These are phyloP conservation scores for Clarias laeviceps DNA, from an alignment of 2,797 vertebrate genomes.

Conservation along the genomic window DNA sequence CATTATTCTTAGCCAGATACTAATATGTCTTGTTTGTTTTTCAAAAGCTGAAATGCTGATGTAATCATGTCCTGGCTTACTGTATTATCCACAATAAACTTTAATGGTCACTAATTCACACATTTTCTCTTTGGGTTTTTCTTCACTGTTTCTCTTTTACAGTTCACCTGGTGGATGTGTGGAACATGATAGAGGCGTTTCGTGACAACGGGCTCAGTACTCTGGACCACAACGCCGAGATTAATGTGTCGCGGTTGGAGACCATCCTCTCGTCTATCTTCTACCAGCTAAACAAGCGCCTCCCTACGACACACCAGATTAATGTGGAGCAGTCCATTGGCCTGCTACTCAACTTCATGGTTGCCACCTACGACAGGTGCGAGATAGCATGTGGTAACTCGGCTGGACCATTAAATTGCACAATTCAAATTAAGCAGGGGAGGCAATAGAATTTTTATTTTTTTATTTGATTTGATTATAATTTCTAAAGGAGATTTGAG, in stretches of 20 bases:
- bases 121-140: background rate
- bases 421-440: too few species aligned
- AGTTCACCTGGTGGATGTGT: slow-evolving; percentile 98
- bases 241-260: slow-evolving; percentile 94
- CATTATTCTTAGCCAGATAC: background rate
- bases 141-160: background rate
- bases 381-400: slow-evolving; percentile 33
- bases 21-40: background rate
- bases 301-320: slow-evolving; percentile 97
- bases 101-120: background rate
- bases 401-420: background rate
- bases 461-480: too few species aligned
- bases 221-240: slow-evolving; percentile 88
- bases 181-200: slow-evolving; percentile 99
- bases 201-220: slow-evolving; percentile 97
- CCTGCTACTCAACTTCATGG: slow-evolving; percentile 96
- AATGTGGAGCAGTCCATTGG: slow-evolving; percentile 96
- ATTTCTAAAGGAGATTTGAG: too few species aligned
- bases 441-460: too few species aligned
- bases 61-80: background rate
- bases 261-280: slow-evolving; percentile 97
- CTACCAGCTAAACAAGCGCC: slow-evolving; percentile 96
- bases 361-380: slow-evolving; percentile 94
- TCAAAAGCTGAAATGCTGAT: background rate
- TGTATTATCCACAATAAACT: background rate